Percentiles rank a stretch among this genome's conserved stretches.
phyloP scores from a whole-genome alignment of 2,797 vertebrate genomes.

The Enteromius paludinosus region DNA sequence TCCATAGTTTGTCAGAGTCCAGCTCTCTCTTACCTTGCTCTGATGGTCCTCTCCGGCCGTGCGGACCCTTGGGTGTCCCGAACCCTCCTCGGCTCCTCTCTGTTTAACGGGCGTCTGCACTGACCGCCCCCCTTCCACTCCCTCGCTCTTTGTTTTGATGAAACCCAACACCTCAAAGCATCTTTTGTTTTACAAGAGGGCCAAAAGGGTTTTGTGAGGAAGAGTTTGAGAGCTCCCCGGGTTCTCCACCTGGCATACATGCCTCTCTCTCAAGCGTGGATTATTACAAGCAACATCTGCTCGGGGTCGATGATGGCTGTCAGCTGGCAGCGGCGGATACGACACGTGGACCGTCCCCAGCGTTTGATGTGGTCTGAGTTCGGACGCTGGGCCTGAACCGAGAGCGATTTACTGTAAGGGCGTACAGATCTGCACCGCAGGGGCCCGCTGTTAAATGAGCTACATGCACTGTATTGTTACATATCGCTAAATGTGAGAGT shows the following conservation, averaged over 20 bases:
- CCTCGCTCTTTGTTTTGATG: slow-evolving; percentile 76
- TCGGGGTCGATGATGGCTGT: slow-evolving; percentile 77
- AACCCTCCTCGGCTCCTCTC: background rate
- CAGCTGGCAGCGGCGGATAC: slow-evolving; percentile 77
- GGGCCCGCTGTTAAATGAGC: slow-evolving; percentile 35
- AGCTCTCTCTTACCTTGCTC: slow-evolving; percentile 9
- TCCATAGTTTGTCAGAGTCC: background rate
- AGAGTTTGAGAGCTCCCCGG: slow-evolving; percentile 71
- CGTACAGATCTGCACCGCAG: slow-evolving; percentile 17
- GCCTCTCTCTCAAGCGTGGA: slow-evolving; percentile 81
- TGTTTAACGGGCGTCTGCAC: slow-evolving; percentile 55
- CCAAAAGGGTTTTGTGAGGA: slow-evolving; percentile 62
- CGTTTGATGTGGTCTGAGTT: slow-evolving; percentile 40
- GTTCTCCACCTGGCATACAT: slow-evolving; percentile 81
- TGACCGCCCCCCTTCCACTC: slow-evolving; percentile 58
- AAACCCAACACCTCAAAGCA: slow-evolving; percentile 83
- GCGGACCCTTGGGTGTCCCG: slow-evolving; percentile 12
- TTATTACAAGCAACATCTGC: slow-evolving; percentile 86
- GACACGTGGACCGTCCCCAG: slow-evolving; percentile 73
- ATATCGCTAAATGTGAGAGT: background rate
- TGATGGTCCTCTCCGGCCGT: slow-evolving; percentile 57
- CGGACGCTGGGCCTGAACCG: slow-evolving; percentile 27
- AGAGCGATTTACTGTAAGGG: slow-evolving; percentile 24
- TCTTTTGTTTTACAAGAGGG: slow-evolving; percentile 77
- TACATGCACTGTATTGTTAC: slow-evolving; percentile 34